Percentiles rank a stretch among this genome's conserved stretches.
Conservation (phyloP, 2,888 invertebrate species). For the Nomada fucata region DNA sequence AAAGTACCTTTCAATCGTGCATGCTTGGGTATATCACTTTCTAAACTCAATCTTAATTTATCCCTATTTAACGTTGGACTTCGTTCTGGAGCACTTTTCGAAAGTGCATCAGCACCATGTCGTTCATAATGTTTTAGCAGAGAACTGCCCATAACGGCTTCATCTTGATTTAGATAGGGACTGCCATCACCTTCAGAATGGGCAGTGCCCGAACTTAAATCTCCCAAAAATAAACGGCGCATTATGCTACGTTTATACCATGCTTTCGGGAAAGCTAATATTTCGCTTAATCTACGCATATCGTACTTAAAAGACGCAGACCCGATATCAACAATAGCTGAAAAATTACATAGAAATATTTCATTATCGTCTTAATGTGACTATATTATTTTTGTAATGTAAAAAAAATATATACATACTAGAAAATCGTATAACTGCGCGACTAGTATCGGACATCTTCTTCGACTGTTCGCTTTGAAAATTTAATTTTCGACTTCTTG, state of each 20-base stretch:
- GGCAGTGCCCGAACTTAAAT: constrained; percentile 88
- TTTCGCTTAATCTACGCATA: constrained; percentile 98
- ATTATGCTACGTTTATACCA: constrained; percentile 99
- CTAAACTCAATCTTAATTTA: constrained; percentile 86
- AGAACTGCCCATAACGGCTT: constrained; percentile 81
- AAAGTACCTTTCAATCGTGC: constrained; percentile 84
- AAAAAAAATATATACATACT: constrained; percentile 86
- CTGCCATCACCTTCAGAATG: constrained; percentile 84
- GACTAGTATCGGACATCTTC: constrained; percentile 88
- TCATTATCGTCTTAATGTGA: constrained; percentile 10
- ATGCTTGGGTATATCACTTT: constrained; percentile 85
- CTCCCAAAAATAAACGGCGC: constrained; percentile 95
- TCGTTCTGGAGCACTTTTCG: constrained; percentile 80
- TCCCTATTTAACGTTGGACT: constrained; percentile 85
- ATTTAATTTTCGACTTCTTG: constrained; percentile 95
- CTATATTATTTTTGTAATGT: neutral
- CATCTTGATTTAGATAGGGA: constrained; percentile 79
- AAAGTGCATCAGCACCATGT: constrained; percentile 75
- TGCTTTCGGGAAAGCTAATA: constrained; percentile 98
- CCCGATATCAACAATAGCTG: constrained; percentile 97
- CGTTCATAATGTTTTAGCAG: constrained; percentile 80
- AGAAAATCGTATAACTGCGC: constrained; percentile 96
- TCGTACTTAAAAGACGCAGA: constrained; percentile 99
- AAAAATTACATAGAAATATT: constrained; percentile 20
- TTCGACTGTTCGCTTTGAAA: constrained; percentile 86